A percentile compares a stretch with the other conserved stretches of the same genome.
phyloP scores from a whole-genome alignment of 2,113 vertebrate species.

The Nipponia nippon region DNA sequence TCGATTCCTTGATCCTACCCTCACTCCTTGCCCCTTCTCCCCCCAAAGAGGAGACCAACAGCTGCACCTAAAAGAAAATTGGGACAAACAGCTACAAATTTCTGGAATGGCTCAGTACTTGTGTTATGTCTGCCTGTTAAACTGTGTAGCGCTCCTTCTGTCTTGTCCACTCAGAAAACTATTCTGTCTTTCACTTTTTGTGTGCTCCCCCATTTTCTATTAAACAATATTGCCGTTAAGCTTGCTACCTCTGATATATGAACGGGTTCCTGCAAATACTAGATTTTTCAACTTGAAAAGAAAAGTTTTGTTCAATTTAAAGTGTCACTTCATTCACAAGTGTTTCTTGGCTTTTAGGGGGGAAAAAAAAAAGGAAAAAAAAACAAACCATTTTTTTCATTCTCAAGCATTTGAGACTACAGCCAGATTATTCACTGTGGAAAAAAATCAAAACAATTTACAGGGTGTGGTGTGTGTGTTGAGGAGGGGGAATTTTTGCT shows the following conservation, averaged over 20 bases:
- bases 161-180: background rate
- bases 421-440: background rate
- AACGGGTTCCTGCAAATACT: background rate
- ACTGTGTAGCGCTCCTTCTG: background rate
- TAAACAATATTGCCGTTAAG: background rate
- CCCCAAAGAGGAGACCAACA: background rate
- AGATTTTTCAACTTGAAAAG: conserved; percentile 44
- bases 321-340: background rate
- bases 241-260: background rate
- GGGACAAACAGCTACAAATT: background rate
- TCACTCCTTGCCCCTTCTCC: background rate
- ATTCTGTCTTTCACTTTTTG: background rate
- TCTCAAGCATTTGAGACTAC: background rate
- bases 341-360: background rate
- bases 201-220: background rate
- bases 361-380: background rate
- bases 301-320: conserved; percentile 20
- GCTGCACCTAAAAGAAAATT: background rate
- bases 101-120: background rate
- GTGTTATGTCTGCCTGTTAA: background rate
- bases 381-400: background rate
- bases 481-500: background rate
- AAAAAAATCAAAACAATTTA: background rate
- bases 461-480: background rate
- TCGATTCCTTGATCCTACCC: background rate